A percentile compares a stretch with the other conserved stretches of the same genome.
Evolutionary conservation across 2,797 vertebrate genomes (phyloP).

Genomic region (Stomatorhinus walkeri): DNA sequence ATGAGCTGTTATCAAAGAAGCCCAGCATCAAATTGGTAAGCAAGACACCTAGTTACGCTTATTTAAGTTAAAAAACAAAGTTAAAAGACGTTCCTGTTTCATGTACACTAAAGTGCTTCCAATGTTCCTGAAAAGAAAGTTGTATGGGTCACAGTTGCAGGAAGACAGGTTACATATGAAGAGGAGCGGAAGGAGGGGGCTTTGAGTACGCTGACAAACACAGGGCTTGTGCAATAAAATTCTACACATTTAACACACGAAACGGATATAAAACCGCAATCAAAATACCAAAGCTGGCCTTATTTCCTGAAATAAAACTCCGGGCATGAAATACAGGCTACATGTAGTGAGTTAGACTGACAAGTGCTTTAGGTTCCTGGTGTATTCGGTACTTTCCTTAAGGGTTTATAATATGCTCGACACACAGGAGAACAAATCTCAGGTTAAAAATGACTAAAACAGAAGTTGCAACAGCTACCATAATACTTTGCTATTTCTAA

Average conservation of each 20-base stretch:
- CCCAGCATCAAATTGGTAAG: not conserved
- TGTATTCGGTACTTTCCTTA: not conserved
- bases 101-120: constrained; percentile 16
- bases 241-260: not conserved
- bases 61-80: not conserved
- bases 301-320: not conserved
- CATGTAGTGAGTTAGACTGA: not conserved
- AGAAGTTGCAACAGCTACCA: not conserved
- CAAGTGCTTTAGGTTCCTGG: not conserved
- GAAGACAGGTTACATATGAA: not conserved
- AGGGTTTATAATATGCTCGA: not conserved
- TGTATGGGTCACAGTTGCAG: not conserved
- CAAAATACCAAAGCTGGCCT: not conserved
- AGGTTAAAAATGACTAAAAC: not conserved
- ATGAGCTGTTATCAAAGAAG: not conserved
- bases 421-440: not conserved
- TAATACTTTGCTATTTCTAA: not conserved
- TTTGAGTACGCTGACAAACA: not conserved
- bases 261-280: not conserved
- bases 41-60: not conserved
- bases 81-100: not conserved
- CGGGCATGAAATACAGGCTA: not conserved
- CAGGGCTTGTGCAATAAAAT: not conserved
- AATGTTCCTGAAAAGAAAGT: not conserved
- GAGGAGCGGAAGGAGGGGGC: not conserved